Conservation (phyloP, 1,140 invertebrate genomes). For the Pomacea maculata region DNA sequence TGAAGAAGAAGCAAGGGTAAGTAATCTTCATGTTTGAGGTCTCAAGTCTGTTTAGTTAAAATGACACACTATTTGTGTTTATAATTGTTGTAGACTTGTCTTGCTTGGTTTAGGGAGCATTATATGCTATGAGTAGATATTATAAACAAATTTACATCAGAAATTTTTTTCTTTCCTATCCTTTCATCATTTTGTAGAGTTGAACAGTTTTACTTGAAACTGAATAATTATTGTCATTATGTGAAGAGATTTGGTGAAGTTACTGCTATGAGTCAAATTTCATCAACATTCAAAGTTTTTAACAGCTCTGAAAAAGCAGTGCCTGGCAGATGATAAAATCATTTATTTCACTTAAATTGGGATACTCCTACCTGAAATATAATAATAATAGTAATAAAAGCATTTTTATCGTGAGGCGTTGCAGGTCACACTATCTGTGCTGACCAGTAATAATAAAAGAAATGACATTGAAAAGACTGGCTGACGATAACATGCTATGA, state of each 20-base stretch:
- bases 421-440: too few relatives aligned
- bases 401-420: not conserved
- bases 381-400: not conserved
- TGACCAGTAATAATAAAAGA: too few relatives aligned
- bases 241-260: not conserved
- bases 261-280: not conserved
- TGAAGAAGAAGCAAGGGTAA: constrained; percentile 82
- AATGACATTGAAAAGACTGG: too few relatives aligned
- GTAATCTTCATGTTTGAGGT: not conserved
- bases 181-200: too few relatives aligned
- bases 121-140: too few relatives aligned
- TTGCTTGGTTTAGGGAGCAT: too few relatives aligned
- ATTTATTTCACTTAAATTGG: not conserved
- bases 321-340: not conserved
- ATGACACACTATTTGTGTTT: too few relatives aligned
- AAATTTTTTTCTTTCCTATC: too few relatives aligned
- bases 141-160: too few relatives aligned
- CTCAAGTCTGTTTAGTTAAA: not conserved
- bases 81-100: too few relatives aligned
- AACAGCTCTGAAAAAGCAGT: not conserved
- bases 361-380: not conserved
- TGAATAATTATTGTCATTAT: not conserved
- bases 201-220: too few relatives aligned
- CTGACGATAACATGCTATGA: too few relatives aligned
- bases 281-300: not conserved